Evolutionary conservation across 2,113 vertebrate genomes (phyloP).

Genomic region (Rattus norvegicus): GRCr8 NC_086022.1:42242001-42242500

Average conservation of each 20-base stretch:
- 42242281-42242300: neutral
- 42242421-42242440: neutral
- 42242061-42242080: neutral
- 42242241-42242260: neutral
- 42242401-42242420: neutral
- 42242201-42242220: neutral
- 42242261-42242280: neutral
- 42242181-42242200: neutral
- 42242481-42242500: neutral
- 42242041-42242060: neutral
- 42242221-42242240: neutral
- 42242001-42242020: neutral
- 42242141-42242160: neutral
- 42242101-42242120: constrained; percentile 23
- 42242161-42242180: neutral
- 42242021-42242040: neutral
- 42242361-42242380: neutral
- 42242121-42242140: neutral
- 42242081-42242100: neutral
- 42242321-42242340: neutral
- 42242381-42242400: neutral
- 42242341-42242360: neutral
- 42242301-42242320: neutral
- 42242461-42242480: neutral
- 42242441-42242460: too few relatives aligned